Evolutionary conservation across 1,140 invertebrate genomes (phyloP).

Genomic region (Heliconius hewitsoni): DNA sequence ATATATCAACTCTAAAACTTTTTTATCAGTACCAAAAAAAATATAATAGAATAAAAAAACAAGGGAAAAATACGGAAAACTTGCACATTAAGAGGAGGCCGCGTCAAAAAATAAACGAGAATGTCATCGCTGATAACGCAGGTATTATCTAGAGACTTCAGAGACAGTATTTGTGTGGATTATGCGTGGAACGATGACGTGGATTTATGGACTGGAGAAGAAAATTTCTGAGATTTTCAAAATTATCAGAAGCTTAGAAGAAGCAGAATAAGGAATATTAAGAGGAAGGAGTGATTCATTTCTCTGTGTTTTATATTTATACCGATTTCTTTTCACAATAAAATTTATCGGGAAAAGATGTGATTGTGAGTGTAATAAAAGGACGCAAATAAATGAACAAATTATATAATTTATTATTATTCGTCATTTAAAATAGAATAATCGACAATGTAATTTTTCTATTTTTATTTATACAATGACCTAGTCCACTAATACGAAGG

Average conservation of each 20-base stretch:
- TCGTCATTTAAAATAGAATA: too few relatives aligned
- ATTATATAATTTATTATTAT: too few relatives aligned
- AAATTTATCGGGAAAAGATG: too few relatives aligned
- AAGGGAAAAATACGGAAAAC: neutral
- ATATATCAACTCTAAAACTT: too few relatives aligned
- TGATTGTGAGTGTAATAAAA: too few relatives aligned
- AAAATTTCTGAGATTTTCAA: neutral
- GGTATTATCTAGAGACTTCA: slow-evolving; percentile 1
- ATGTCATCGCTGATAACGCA: slow-evolving; percentile 1
- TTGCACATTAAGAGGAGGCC: neutral
- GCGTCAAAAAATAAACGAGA: neutral
- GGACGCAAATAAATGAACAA: too few relatives aligned
- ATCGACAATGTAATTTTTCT: too few relatives aligned
- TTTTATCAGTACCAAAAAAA: too few relatives aligned
- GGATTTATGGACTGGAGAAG: neutral
- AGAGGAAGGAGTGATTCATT: neutral
- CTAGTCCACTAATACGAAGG: neutral
- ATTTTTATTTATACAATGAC: neutral
- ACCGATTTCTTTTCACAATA: too few relatives aligned
- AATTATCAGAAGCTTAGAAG: neutral
- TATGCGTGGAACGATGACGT: neutral
- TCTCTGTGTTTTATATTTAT: neutral
- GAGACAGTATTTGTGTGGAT: neutral
- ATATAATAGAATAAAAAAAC: neutral
- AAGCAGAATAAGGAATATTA: neutral